These are phyloP conservation scores for Talpa occidentalis DNA, from an alignment of 2,113 vertebrate genomes.

Conservation along the genomic window DNA sequence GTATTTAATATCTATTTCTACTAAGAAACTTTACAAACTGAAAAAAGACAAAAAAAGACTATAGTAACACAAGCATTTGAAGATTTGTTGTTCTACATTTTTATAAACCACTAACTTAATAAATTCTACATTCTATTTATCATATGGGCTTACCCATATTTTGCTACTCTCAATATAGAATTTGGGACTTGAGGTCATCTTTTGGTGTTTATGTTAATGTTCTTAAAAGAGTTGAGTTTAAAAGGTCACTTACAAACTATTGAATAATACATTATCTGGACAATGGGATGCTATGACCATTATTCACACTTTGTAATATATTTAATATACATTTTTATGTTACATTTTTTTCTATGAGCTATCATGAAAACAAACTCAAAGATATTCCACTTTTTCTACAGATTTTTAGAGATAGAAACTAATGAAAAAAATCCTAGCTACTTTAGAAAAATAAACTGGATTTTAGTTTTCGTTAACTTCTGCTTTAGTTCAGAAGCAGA, in stretches of 20 bases:
- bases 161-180: slow-evolving; percentile 14
- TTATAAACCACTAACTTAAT: background rate
- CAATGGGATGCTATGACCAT: background rate
- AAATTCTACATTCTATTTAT: background rate
- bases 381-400: background rate
- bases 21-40: background rate
- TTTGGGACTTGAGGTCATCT: background rate
- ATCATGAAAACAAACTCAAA: background rate
- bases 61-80: background rate
- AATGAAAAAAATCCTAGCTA: slow-evolving; percentile 22
- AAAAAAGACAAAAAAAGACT: background rate
- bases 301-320: background rate
- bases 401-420: slow-evolving; percentile 27
- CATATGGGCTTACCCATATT: background rate
- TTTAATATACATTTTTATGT: background rate
- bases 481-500: slow-evolving; percentile 28
- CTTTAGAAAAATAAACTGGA: slow-evolving; percentile 33
- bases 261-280: background rate
- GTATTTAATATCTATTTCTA: slow-evolving; percentile 31
- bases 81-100: background rate
- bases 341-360: background rate
- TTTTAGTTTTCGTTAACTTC: slow-evolving; percentile 46
- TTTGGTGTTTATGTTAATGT: slow-evolving; percentile 17
- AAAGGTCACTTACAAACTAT: background rate
- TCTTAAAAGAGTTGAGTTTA: background rate